Conservation (phyloP, 2,888 invertebrate species). For the Chironomus riparius region DNA sequence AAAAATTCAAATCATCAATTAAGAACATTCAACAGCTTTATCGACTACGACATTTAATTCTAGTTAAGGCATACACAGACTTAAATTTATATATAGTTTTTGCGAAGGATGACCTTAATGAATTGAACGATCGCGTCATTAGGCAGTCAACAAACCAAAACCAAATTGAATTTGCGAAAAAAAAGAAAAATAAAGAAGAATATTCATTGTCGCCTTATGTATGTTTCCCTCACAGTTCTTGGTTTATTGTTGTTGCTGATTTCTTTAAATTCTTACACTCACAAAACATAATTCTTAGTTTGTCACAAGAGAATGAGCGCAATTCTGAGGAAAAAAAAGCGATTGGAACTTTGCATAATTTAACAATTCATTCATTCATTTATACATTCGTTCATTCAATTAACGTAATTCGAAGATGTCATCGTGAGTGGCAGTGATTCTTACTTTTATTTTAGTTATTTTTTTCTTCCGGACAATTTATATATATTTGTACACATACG, state of each 20-base stretch:
- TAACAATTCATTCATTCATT: not conserved
- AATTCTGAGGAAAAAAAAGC: not conserved
- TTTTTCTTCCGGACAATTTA: not conserved
- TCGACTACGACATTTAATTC: too few relatives aligned
- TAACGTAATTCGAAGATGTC: constrained; percentile 24
- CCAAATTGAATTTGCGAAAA: not conserved
- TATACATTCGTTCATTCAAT: constrained; percentile 20
- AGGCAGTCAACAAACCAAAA: constrained; percentile 8
- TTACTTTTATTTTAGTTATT: not conserved
- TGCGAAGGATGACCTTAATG: not conserved
- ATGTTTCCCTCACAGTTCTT: too few relatives aligned
- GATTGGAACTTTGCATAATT: not conserved
- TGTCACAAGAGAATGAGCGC: not conserved
- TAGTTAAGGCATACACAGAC: too few relatives aligned
- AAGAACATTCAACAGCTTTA: too few relatives aligned
- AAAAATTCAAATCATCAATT: too few relatives aligned
- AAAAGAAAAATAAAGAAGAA: too few relatives aligned
- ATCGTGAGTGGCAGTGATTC: constrained; percentile 1
- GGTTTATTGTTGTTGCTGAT: not conserved
- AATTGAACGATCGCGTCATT: not conserved
- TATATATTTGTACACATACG: too few relatives aligned
- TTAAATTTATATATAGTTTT: too few relatives aligned
- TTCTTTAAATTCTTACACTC: not conserved
- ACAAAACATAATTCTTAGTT: not conserved
- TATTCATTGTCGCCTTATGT: not conserved